Conservation (phyloP, 2,888 invertebrate species). For the Philonicus albiceps region DNA sequence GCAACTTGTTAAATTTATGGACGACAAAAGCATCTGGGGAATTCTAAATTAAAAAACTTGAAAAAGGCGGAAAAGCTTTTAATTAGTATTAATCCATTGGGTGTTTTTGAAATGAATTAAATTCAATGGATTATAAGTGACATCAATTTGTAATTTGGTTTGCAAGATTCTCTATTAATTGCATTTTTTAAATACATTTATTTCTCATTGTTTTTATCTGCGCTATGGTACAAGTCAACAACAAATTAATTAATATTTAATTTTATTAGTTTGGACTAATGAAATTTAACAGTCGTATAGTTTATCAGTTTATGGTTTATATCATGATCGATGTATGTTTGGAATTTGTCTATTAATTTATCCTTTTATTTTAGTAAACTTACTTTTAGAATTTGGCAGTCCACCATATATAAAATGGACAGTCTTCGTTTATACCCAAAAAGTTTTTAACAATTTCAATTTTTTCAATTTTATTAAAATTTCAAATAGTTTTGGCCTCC, state of each 20-base stretch:
- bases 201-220: neutral
- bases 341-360: too few species aligned
- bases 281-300: too few species aligned
- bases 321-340: too few species aligned
- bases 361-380: too few species aligned
- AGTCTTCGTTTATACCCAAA: too few species aligned
- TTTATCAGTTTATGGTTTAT: too few species aligned
- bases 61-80: slow-evolving; percentile 43
- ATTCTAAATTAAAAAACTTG: slow-evolving; percentile 44
- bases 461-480: neutral
- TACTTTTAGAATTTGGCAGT: too few species aligned
- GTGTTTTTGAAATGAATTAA: slow-evolving; percentile 26
- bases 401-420: too few species aligned
- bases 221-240: too few species aligned
- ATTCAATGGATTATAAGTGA: neutral
- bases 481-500: neutral
- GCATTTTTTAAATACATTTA: neutral
- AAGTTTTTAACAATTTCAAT: too few species aligned
- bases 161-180: neutral
- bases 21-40: slow-evolving; percentile 45
- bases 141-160: neutral
- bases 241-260: too few species aligned
- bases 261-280: too few species aligned
- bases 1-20: slow-evolving; percentile 34
- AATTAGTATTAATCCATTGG: slow-evolving; percentile 17